phyloP scores from a whole-genome alignment of 1,140 invertebrate genomes.

The Drosophila serrata region DNA sequence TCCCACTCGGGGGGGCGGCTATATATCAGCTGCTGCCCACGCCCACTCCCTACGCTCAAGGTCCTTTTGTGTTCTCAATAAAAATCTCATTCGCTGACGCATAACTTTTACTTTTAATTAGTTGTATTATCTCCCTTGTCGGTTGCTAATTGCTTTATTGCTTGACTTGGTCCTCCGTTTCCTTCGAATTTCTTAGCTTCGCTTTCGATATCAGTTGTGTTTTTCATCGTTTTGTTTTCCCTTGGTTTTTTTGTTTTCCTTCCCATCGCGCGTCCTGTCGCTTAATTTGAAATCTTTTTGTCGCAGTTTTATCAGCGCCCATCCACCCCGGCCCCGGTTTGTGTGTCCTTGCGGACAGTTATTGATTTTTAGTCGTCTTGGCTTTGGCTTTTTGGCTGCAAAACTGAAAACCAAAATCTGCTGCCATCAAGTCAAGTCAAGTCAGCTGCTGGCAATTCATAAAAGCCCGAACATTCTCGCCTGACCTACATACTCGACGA shows the following conservation, averaged over 20 bases:
- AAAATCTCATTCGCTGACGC: constrained; percentile 83
- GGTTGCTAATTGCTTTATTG: constrained; percentile 81
- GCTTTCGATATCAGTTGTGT: constrained; percentile 23
- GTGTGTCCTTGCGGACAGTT: constrained; percentile 73
- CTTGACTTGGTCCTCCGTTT: constrained; percentile 40
- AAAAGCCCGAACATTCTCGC: constrained; percentile 53
- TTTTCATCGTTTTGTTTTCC: constrained; percentile 26
- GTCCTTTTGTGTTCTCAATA: constrained; percentile 63
- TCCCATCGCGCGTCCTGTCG: constrained; percentile 47
- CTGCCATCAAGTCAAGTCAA: constrained; percentile 62
- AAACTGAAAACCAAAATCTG: constrained; percentile 78
- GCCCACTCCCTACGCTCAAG: neutral
- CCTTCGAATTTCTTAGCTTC: constrained; percentile 2
- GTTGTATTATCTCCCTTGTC: constrained; percentile 82
- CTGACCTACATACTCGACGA: constrained; percentile 70
- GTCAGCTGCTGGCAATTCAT: constrained; percentile 79
- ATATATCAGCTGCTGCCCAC: constrained; percentile 55
- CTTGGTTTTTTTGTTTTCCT: constrained; percentile 26
- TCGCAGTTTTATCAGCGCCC: constrained; percentile 75
- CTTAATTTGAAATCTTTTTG: constrained; percentile 74
- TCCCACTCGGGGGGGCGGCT: constrained; percentile 45
- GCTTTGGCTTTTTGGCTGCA: constrained; percentile 55
- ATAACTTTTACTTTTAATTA: constrained; percentile 84
- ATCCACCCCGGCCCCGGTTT: neutral
- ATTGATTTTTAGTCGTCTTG: constrained; percentile 70